phyloP scores from a whole-genome alignment of 1,140 invertebrate genomes.

The Stegodyphus dumicola region DNA sequence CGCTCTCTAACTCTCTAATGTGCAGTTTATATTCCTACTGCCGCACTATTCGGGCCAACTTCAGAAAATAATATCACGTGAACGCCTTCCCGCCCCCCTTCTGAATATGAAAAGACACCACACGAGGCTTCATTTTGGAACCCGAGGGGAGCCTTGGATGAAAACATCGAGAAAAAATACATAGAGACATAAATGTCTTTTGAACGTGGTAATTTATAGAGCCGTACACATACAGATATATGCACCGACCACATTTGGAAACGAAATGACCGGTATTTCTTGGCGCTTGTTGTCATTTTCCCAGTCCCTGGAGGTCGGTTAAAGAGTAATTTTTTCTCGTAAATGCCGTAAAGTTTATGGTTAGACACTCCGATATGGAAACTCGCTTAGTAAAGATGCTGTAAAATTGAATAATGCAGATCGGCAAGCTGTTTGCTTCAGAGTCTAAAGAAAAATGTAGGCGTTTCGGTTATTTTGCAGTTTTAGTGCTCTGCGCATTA shows the following conservation, averaged over 20 bases:
- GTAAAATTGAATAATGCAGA: no score
- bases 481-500: no score
- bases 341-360: constrained; percentile 15
- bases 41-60: constrained; percentile 3
- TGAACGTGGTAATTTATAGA: constrained; percentile 51
- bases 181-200: constrained; percentile 46
- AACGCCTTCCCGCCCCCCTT: constrained; percentile 13
- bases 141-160: neutral
- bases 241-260: constrained; percentile 26
- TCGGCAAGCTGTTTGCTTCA: no score
- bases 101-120: constrained; percentile 34
- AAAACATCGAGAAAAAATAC: constrained; percentile 41
- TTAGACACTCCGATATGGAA: constrained; percentile 22
- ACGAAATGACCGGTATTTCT: constrained; percentile 32
- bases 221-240: constrained; percentile 33
- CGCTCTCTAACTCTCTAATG: constrained; percentile 36
- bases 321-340: constrained; percentile 16
- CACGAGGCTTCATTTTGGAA: constrained; percentile 6
- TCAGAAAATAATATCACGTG: constrained; percentile 8
- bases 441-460: no score
- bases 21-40: constrained; percentile 43
- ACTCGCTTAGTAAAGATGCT: constrained; percentile 4
- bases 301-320: constrained; percentile 19
- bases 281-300: constrained; percentile 20
- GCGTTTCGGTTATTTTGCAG: no score